A percentile compares a stretch with the other conserved stretches of the same genome.
Evolutionary conservation across 2,797 vertebrate species (phyloP).

Genomic region (Acridotheres tristis): DNA sequence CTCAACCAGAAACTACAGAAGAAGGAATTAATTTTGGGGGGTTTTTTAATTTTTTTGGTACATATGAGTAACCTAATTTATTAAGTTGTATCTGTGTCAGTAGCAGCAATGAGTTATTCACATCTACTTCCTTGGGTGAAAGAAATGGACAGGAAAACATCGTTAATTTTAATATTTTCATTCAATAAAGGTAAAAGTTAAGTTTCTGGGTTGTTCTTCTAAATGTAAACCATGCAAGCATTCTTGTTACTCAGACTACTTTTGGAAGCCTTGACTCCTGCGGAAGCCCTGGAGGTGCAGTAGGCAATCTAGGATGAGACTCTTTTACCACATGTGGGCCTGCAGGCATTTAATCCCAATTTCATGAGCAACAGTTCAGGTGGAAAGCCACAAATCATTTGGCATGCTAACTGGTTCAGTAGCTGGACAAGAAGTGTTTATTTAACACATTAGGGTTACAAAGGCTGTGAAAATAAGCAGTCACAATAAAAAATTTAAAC

Average conservation of each 20-base stretch:
- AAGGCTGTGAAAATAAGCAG: conserved; percentile 36
- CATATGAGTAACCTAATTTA: not conserved
- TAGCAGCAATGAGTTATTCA: not conserved
- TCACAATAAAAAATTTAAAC: not conserved
- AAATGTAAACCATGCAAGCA: not conserved
- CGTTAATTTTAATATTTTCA: not conserved
- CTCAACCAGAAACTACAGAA: not conserved
- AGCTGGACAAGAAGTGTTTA: conserved; percentile 25
- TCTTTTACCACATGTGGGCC: not conserved
- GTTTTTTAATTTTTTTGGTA: not conserved
- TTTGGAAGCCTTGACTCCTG: not conserved
- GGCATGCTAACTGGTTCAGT: conserved; percentile 8
- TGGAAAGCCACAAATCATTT: conserved; percentile 45
- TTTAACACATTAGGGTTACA: conserved; percentile 21
- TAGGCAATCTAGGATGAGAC: not conserved
- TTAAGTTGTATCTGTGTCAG: not conserved
- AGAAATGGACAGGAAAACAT: not conserved
- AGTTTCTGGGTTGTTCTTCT: not conserved
- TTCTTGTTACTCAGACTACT: not conserved
- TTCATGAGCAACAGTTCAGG: conserved; percentile 10
- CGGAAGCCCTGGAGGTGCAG: not conserved
- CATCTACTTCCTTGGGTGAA: not conserved
- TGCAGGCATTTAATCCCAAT: not conserved
- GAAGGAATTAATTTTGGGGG: not conserved
- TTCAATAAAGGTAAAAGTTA: not conserved